Evolutionary conservation across 2,113 vertebrate species (phyloP).

Genomic region (Balaenoptera acutorostrata): DNA sequence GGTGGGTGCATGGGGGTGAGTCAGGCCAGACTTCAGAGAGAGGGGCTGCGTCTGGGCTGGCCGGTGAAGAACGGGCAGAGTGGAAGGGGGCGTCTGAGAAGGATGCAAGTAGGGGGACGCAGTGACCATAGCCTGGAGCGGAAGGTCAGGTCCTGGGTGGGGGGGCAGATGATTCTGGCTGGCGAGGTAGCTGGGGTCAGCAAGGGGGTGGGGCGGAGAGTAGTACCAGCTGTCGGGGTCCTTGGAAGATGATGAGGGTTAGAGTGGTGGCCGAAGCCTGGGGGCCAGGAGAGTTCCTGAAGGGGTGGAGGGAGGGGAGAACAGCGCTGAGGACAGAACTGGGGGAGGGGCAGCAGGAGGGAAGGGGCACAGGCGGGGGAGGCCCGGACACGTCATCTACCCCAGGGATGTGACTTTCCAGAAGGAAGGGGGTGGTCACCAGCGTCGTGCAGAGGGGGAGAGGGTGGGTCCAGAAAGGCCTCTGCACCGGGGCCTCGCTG

Average conservation of each 20-base stretch:
- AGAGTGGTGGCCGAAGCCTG: background rate
- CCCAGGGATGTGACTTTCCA: background rate
- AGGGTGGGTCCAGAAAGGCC: background rate
- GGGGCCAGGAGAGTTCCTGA: background rate
- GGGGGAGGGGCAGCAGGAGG: too few relatives aligned
- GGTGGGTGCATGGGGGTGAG: background rate
- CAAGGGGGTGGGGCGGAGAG: background rate
- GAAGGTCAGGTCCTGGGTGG: background rate
- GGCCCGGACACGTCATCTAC: background rate
- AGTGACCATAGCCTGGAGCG: background rate
- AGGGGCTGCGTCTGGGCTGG: too few relatives aligned
- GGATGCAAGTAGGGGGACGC: fast-evolving
- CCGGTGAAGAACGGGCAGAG: background rate
- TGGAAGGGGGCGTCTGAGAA: background rate
- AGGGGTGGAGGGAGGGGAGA: too few relatives aligned
- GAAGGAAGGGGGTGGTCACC: background rate
- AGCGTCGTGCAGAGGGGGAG: too few relatives aligned
- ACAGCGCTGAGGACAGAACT: fast-evolving
- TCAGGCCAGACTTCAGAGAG: background rate
- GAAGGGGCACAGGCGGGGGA: fast-evolving
- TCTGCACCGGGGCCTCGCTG: too few relatives aligned
- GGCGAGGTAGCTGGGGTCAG: background rate
- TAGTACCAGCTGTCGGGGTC: fast-evolving
- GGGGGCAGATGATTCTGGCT: background rate
- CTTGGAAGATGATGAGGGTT: background rate